Percentiles rank a stretch among this genome's conserved stretches.
Conservation (phyloP, 2,113 vertebrate species). For the Odocoileus hemionus region DNA sequence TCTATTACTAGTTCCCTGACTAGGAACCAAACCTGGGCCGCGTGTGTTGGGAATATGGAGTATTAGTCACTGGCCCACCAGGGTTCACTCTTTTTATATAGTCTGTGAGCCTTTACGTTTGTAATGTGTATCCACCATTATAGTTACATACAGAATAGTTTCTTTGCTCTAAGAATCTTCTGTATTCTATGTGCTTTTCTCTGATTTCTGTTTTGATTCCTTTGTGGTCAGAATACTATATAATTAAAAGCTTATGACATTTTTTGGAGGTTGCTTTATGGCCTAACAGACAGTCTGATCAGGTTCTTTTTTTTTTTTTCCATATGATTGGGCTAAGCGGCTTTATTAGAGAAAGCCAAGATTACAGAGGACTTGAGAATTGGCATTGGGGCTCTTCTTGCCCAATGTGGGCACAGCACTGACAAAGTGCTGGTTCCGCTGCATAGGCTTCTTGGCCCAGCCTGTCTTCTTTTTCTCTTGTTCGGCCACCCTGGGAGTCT, state of each 20-base stretch:
- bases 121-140: background rate
- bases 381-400: background rate
- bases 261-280: background rate
- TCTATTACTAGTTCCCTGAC: background rate
- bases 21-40: background rate
- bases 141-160: background rate
- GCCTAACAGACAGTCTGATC: background rate
- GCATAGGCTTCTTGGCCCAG: background rate
- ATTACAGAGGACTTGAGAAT: background rate
- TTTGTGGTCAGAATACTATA: background rate
- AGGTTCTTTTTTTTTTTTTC: background rate
- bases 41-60: background rate
- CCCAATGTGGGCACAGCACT: background rate
- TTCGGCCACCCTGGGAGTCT: background rate
- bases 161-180: background rate
- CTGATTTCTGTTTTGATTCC: background rate
- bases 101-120: background rate
- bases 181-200: background rate
- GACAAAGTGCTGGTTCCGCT: background rate
- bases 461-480: background rate
- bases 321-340: background rate
- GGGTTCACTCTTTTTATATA: background rate
- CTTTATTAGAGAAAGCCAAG: background rate
- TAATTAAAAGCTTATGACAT: background rate
- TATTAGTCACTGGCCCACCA: background rate